These are phyloP conservation scores for Coendou prehensilis DNA, from an alignment of 2,797 vertebrate genomes.

Conservation along the genomic window DNA sequence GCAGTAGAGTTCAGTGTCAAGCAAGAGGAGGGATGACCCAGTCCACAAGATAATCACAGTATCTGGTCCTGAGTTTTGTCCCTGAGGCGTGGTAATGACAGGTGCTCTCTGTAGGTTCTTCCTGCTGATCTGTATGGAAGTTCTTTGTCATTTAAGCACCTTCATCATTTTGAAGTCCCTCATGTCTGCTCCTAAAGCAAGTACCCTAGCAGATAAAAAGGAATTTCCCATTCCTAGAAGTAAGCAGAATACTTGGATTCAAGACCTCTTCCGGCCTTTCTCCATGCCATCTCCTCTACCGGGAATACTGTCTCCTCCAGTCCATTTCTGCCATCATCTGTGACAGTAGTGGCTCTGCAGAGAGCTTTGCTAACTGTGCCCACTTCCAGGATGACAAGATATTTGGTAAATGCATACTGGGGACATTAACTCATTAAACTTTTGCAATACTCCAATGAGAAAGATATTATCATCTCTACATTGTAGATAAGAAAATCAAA, in stretches of 20 bases:
- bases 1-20: background rate
- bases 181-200: background rate
- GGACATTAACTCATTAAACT: slow-evolving; percentile 32
- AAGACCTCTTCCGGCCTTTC: background rate
- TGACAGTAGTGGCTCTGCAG: background rate
- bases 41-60: background rate
- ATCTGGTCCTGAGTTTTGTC: background rate
- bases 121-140: slow-evolving; percentile 30
- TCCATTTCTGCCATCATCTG: background rate
- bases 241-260: background rate
- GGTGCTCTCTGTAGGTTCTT: background rate
- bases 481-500: slow-evolving; percentile 20
- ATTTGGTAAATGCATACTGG: background rate
- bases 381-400: background rate
- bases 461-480: slow-evolving; percentile 12
- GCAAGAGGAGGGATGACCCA: background rate
- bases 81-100: background rate
- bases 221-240: background rate
- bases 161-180: background rate
- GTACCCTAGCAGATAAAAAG: background rate
- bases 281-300: background rate
- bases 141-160: background rate
- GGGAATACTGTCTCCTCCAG: background rate
- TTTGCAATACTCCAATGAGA: background rate
- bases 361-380: background rate